Evolutionary conservation across 2,888 invertebrate genomes (phyloP), one percentile per base, ranked within the genome.

Genomic region (Spatulosminthurus flaviceps): DNA sequence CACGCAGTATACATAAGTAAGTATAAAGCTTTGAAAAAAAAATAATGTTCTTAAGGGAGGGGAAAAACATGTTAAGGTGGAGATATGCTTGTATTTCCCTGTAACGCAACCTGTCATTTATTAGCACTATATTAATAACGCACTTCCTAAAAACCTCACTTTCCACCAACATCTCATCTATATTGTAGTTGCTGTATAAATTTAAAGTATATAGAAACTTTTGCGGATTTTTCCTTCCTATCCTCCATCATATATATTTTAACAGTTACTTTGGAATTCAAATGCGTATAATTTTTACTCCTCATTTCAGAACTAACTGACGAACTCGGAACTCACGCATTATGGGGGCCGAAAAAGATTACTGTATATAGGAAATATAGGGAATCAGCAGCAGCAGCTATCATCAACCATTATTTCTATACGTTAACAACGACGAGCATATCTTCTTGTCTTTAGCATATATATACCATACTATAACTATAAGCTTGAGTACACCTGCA

Each of bases 401-500:
- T n/a, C n/a, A 51, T 2, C 9, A n/a, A 51, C n/a, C 51, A n/a
- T 51, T 11, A 5, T 51, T 16, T 16, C n/a, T 51, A 16, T 51
- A 51, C 16, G n/a, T 51, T 19, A 51, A 51, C 34, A 34, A 34
- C 34, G 34, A 7, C 9, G 34, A 34, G n/a, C n/a, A n/a, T 41
- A 7, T 41, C n/a, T 13, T 5, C 51, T 51, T 51, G 51, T 51
- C 51, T 51, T 51, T 51, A 51, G 51, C 51, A n/a, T n/a, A n/a
- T n/a, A n/a, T n/a, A n/a, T n/a, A n/a, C n/a, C n/a, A n/a, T n/a
- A n/a, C n/a, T n/a, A n/a, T n/a, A n/a, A n/a, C n/a, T n/a, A n/a
- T n/a, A n/a, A n/a, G n/a, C n/a, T n/a, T n/a, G n/a, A 51, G 51
- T 51, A 51, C 51, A 51, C 51, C 51, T 64, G 64, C 41, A 70